Evolutionary conservation across 2,888 invertebrate species (phyloP).

Genomic region (Diarsia rubi): DNA sequence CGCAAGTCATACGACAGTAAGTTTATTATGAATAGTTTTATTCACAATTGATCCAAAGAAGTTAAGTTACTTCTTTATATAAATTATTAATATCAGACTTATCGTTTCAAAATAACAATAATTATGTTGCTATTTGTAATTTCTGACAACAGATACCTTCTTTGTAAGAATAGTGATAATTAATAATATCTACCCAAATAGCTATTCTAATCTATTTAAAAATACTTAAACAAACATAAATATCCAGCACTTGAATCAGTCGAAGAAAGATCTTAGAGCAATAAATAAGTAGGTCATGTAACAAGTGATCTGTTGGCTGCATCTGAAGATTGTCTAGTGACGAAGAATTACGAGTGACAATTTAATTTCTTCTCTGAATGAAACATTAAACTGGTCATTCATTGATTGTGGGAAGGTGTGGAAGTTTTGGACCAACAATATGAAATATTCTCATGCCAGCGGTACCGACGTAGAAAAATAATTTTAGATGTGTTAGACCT

Average conservation of each 20-base stretch:
- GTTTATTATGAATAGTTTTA: no score
- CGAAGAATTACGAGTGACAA: neutral
- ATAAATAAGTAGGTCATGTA: neutral
- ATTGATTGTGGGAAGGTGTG: neutral
- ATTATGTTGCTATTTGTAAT: neutral
- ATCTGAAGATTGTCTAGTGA: neutral
- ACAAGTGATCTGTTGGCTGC: neutral
- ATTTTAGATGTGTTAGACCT: neutral
- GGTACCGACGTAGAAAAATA: no score
- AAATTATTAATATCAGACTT: neutral
- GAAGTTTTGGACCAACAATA: neutral
- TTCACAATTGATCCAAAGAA: no score
- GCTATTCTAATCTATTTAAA: neutral
- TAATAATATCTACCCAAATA: neutral
- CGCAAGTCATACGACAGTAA: no score
- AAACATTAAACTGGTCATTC: neutral
- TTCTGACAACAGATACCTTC: neutral
- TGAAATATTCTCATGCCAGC: neutral
- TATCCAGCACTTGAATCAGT: no score
- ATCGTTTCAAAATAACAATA: neutral
- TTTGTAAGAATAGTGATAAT: neutral
- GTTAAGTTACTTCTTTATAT: neutral
- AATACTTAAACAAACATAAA: neutral
- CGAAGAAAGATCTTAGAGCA: neutral
- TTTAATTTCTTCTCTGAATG: neutral